Percentiles rank a stretch among this genome's conserved stretches.
phyloP scores from a whole-genome alignment of 2,888 invertebrate genomes.

The Cantharis nigra region DNA sequence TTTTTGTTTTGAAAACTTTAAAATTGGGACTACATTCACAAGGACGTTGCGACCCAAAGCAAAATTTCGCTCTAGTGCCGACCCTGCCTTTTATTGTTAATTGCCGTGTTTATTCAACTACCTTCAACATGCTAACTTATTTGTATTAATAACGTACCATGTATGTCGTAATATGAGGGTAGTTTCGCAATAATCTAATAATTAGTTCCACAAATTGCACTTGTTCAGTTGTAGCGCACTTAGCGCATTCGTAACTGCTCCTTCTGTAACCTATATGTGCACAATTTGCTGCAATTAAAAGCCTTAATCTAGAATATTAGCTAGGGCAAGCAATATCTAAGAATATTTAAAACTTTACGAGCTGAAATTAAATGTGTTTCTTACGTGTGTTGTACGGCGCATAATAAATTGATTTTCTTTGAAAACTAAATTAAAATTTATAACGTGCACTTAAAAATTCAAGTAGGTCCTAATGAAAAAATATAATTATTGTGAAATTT shows the following conservation, averaged over 20 bases:
- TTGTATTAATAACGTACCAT: background rate
- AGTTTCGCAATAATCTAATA: slow-evolving; percentile 24
- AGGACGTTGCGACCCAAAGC: no score
- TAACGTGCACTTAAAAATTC: background rate
- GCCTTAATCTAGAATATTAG: slow-evolving; percentile 13
- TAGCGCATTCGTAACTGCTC: slow-evolving; percentile 28
- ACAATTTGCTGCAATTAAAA: slow-evolving; percentile 24
- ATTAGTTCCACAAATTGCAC: slow-evolving; percentile 32
- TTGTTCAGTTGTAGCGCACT: slow-evolving; percentile 30
- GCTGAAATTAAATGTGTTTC: background rate
- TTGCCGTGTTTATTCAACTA: background rate
- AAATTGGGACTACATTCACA: no score
- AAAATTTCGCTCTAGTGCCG: no score
- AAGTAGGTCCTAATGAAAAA: background rate
- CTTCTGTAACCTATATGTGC: slow-evolving; percentile 26
- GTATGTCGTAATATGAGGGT: slow-evolving; percentile 3
- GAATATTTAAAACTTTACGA: background rate
- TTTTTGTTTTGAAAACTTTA: no score
- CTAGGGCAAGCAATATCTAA: slow-evolving; percentile 6
- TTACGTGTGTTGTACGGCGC: background rate
- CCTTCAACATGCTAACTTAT: background rate
- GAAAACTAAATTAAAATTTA: background rate
- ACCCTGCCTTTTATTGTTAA: background rate
- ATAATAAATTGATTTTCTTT: background rate
- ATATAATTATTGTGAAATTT: background rate